phyloP scores from a whole-genome alignment of 2,888 invertebrate species.

The Imbricaverruca yamaguchii region DNA sequence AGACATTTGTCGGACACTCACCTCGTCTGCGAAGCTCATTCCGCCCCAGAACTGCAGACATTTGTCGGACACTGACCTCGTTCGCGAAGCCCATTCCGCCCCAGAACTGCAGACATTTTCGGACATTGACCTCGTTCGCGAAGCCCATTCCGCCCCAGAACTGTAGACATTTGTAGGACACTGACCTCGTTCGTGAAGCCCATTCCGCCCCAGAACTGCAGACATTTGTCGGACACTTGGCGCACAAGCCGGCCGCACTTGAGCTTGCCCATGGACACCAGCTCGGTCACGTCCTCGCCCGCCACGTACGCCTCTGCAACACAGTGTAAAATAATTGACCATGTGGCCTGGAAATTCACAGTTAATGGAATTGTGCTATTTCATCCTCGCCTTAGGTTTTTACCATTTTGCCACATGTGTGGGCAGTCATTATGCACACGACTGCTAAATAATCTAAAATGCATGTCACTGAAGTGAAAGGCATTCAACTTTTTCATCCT shows the following conservation, averaged over 20 bases:
- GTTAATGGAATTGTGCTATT: too few species aligned
- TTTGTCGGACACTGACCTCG: too few species aligned
- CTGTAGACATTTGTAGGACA: slow-evolving; percentile 43
- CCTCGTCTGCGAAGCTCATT: slow-evolving; percentile 49
- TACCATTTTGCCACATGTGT: too few species aligned
- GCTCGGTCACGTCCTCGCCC: slow-evolving; percentile 44
- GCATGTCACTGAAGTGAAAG: too few species aligned
- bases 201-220: slow-evolving; percentile 53
- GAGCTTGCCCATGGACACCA: slow-evolving; percentile 51
- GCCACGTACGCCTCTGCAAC: slow-evolving; percentile 34
- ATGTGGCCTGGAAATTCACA: too few species aligned
- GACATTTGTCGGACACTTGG: slow-evolving; percentile 47
- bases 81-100: slow-evolving; percentile 51
- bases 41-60: slow-evolving; percentile 54
- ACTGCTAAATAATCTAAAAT: too few species aligned
- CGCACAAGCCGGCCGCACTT: slow-evolving; percentile 47
- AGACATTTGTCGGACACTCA: slow-evolving; percentile 47
- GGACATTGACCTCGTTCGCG: slow-evolving; percentile 43
- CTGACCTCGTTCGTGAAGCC: slow-evolving; percentile 46
- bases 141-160: slow-evolving; percentile 53
- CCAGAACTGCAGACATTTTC: slow-evolving; percentile 52
- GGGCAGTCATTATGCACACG: too few species aligned
- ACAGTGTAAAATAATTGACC: too few species aligned
- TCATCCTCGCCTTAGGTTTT: too few species aligned
- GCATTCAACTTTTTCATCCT: too few species aligned